Conservation (phyloP, 2,797 vertebrate genomes). For the Coregonus suidteri region DNA sequence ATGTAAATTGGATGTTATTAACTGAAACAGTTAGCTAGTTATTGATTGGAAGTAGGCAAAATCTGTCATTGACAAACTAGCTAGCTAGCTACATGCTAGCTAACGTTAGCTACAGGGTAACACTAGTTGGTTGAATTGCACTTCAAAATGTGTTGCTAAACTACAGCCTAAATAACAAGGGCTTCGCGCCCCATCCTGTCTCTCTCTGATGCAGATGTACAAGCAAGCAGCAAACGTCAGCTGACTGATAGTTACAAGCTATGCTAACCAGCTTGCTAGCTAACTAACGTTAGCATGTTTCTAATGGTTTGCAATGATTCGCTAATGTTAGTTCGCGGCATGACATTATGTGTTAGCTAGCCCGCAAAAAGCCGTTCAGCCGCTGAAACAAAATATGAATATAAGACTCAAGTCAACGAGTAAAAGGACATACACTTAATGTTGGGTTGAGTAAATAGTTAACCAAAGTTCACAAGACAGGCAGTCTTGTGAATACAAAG, state of each 20-base stretch:
- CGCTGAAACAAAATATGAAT: slow-evolving; percentile 19
- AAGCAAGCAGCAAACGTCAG: slow-evolving; percentile 10
- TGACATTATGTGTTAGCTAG: slow-evolving; percentile 48
- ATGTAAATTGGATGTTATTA: slow-evolving; percentile 8
- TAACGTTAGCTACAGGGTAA: neutral
- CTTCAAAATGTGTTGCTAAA: neutral
- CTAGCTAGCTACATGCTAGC: neutral
- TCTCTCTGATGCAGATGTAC: neutral
- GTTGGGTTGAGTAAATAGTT: neutral
- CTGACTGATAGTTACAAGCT: slow-evolving; percentile 1
- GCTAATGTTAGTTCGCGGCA: neutral
- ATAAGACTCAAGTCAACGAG: neutral
- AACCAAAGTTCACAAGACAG: slow-evolving; percentile 16
- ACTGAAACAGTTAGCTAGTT: neutral
- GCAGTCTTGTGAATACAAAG: slow-evolving; percentile 30
- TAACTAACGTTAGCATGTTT: slow-evolving; percentile 53
- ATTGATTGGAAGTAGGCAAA: neutral
- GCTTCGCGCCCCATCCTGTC: too few species aligned
- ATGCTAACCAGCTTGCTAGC: slow-evolving; percentile 22
- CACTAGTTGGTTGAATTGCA: neutral
- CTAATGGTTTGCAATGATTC: slow-evolving; percentile 55
- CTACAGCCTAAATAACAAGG: neutral
- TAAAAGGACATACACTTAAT: neutral
- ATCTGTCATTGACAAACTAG: neutral
- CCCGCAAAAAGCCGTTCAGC: slow-evolving; percentile 70